These are phyloP conservation scores for Zeus faber DNA, from an alignment of 2,113 vertebrate genomes.

Conservation along the genomic window DNA sequence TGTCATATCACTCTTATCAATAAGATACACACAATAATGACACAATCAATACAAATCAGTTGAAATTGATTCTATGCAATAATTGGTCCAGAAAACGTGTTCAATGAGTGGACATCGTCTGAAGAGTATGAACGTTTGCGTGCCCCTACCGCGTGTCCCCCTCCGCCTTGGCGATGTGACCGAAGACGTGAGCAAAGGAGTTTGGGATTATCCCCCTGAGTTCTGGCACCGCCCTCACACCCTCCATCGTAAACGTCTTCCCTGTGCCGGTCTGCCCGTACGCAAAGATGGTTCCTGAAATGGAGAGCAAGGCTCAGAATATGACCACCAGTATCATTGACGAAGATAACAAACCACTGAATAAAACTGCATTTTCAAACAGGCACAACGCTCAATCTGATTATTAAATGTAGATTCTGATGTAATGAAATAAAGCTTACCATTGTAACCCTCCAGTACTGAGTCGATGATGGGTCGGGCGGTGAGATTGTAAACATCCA, in stretches of 20 bases:
- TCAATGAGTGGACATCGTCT: too few relatives aligned
- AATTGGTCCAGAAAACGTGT: background rate
- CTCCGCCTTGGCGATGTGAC: slow-evolving; percentile 98
- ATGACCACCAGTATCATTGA: too few relatives aligned
- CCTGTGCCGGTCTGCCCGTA: slow-evolving; percentile 99
- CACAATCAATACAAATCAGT: too few relatives aligned
- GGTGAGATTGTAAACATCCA: slow-evolving; percentile 98
- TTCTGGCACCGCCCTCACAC: slow-evolving; percentile 94
- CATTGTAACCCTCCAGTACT: slow-evolving; percentile 96
- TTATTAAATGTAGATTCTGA: background rate
- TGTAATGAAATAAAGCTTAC: slow-evolving; percentile 64
- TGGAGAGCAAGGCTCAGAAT: slow-evolving; percentile 13
- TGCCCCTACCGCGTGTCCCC: slow-evolving; percentile 89
- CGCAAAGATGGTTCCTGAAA: slow-evolving; percentile 95
- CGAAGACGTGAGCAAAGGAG: slow-evolving; percentile 98
- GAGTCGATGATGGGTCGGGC: slow-evolving; percentile 97
- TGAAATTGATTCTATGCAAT: too few relatives aligned
- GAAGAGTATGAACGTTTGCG: background rate
- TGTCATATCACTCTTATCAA: too few relatives aligned
- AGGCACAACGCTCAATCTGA: too few relatives aligned
- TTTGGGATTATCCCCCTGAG: slow-evolving; percentile 98
- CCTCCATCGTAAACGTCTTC: slow-evolving; percentile 99
- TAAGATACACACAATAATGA: too few relatives aligned
- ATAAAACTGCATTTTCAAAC: too few relatives aligned
- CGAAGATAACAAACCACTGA: too few relatives aligned